Evolutionary conservation across 2,888 invertebrate genomes (phyloP).

Genomic region (Nephrotoma flavescens): DNA sequence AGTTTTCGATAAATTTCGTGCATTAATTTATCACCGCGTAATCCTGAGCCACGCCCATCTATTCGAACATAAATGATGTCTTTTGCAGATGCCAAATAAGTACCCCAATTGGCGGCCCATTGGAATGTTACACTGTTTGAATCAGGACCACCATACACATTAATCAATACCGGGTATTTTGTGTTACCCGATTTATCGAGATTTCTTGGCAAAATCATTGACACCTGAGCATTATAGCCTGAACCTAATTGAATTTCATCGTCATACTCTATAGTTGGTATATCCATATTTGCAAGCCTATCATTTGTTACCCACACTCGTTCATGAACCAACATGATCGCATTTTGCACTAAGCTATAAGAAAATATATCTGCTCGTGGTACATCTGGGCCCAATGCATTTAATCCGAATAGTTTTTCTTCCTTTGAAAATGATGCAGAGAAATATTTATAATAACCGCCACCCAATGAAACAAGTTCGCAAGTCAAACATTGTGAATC

Average conservation of each 20-base stretch:
- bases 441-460: slow-evolving; percentile 17
- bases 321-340: slow-evolving; percentile 12
- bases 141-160: slow-evolving; percentile 89
- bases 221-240: slow-evolving; percentile 53
- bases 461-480: slow-evolving; percentile 22
- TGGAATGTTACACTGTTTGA: slow-evolving; percentile 66
- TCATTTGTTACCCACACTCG: slow-evolving; percentile 53
- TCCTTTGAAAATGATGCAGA: slow-evolving; percentile 50
- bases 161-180: slow-evolving; percentile 66
- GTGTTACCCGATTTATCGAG: slow-evolving; percentile 47
- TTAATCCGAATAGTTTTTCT: slow-evolving; percentile 52
- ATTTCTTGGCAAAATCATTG: slow-evolving; percentile 57
- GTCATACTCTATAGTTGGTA: slow-evolving; percentile 45
- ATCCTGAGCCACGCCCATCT: slow-evolving; percentile 80
- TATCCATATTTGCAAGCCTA: slow-evolving; percentile 35
- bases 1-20: slow-evolving; percentile 70
- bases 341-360: neutral
- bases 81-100: slow-evolving; percentile 68
- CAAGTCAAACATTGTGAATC: slow-evolving; percentile 62
- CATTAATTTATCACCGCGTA: slow-evolving; percentile 67
- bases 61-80: slow-evolving; percentile 78
- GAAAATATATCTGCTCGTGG: slow-evolving; percentile 48
- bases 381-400: slow-evolving; percentile 71
- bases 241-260: slow-evolving; percentile 46
- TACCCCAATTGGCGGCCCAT: slow-evolving; percentile 76